Evolutionary conservation across 2,888 invertebrate genomes (phyloP), one percentile per base, ranked within the genome.

Genomic region (Drosophila formosana): DNA sequence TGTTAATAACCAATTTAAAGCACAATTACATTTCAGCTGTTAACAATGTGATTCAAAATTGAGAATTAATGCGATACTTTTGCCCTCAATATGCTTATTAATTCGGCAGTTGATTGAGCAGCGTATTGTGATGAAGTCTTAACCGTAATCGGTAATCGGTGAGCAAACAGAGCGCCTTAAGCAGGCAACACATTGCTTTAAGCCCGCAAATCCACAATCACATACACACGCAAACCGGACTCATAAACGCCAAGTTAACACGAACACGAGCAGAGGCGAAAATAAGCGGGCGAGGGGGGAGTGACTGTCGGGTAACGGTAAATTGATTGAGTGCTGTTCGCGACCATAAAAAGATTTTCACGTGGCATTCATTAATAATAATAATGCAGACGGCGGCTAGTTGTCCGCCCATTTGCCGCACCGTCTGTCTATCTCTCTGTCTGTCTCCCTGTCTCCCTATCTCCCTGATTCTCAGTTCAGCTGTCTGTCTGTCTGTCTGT

Each of bases 361-460:
- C 89, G 86, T 88, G 80, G 75, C 82, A 82, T 88, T 88, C 89
- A 85, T 85, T 89, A 85, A 84, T 84, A 84, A 84, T 87, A 84
- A 84, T 88, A 89, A 87, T 77, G 74, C 80, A 72, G 66, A 73
- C 70, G 58, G 57, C 82, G 78, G 69, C 72, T 72, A 80, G 66
- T 71, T 52, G 78, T 65, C 63, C 47, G 66, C 41, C 49, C 64
- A 41, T 32, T 25, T 52, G 47, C 53, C 73, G 51, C n/a, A 32
- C 43, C 11, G 25, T 37, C 53, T 51, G 25, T 61, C 52, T 52
- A 4, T 34, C 34, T 49, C 9, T 47, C 13, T 26, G 11, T 45
- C n/a, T n/a, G 55, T 64, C 61, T 45, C n/a, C n/a, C n/a, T 18
- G 18, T 18, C 18, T 18, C 18, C 18, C 45, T 43, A 7, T 55